Conservation (phyloP, 2,888 invertebrate genomes). For the Phragmatobia fuliginosa region DNA sequence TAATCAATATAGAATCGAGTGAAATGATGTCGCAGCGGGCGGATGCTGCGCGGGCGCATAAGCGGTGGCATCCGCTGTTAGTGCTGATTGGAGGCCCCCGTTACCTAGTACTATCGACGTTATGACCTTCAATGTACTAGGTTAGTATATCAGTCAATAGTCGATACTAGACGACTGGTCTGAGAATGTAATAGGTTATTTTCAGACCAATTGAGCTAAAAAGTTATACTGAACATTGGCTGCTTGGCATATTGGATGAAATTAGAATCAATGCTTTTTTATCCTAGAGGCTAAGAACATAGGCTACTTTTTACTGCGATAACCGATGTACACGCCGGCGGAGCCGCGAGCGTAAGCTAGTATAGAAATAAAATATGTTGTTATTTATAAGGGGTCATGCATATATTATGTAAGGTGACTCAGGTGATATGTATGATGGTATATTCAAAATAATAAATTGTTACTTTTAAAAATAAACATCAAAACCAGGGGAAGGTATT, state of each 20-base stretch:
- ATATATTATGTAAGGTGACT: too few species aligned
- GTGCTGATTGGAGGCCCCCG: slow-evolving; percentile 52
- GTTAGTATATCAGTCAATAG: slow-evolving; percentile 25
- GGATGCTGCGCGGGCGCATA: slow-evolving; percentile 44
- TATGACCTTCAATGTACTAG: slow-evolving; percentile 35
- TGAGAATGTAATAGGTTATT: not conserved
- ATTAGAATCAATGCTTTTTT: too few species aligned
- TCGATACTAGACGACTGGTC: not conserved
- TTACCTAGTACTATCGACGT: slow-evolving; percentile 38
- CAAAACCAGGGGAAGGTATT: too few species aligned
- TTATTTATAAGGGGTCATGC: too few species aligned
- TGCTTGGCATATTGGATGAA: not conserved
- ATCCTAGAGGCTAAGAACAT: too few species aligned
- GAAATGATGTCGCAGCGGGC: slow-evolving; percentile 46
- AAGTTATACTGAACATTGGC: not conserved
- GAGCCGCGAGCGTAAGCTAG: too few species aligned
- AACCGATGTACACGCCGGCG: too few species aligned
- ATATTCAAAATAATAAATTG: too few species aligned
- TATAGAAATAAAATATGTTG: too few species aligned
- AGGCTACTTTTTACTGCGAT: too few species aligned
- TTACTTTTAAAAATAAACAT: too few species aligned
- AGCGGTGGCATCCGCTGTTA: slow-evolving; percentile 52
- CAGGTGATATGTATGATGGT: too few species aligned
- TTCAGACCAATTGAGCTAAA: not conserved
- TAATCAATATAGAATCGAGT: slow-evolving; percentile 48